phyloP scores from a whole-genome alignment of 1,140 invertebrate species.

The Protaetia brevitarsis region DNA sequence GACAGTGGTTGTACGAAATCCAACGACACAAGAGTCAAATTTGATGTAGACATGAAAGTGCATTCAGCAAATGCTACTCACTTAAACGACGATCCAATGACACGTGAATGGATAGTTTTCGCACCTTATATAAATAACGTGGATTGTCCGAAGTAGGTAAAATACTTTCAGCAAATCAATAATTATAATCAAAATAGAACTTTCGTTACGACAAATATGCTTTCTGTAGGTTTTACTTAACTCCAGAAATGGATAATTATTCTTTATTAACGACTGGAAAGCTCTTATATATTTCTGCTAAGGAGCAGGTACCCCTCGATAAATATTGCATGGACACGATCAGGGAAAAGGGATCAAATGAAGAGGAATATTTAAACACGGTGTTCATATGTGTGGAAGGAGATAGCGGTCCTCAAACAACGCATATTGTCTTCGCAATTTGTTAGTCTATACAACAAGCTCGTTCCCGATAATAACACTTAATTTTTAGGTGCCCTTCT shows the following conservation, averaged over 20 bases:
- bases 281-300: background rate
- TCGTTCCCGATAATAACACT: background rate
- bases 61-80: constrained; percentile 1
- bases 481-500: background rate
- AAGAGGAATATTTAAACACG: background rate
- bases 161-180: background rate
- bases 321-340: constrained; percentile 1
- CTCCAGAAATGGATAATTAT: background rate
- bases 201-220: background rate
- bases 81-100: constrained; percentile 18
- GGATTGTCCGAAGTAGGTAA: constrained; percentile 8
- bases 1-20: background rate
- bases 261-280: background rate
- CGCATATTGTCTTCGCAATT: constrained; percentile 9
- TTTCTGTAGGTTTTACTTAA: background rate
- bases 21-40: background rate
- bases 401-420: background rate
- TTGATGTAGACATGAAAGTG: background rate
- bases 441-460: background rate
- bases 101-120: background rate
- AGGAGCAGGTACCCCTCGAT: background rate
- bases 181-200: background rate
- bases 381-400: background rate
- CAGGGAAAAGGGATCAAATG: background rate
- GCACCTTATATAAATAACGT: constrained; percentile 15